Base-by-base conservation (phyloP, 37 sponge, comb jelly and placozoan genomes). In the Petrosia ficiformis region DNA sequence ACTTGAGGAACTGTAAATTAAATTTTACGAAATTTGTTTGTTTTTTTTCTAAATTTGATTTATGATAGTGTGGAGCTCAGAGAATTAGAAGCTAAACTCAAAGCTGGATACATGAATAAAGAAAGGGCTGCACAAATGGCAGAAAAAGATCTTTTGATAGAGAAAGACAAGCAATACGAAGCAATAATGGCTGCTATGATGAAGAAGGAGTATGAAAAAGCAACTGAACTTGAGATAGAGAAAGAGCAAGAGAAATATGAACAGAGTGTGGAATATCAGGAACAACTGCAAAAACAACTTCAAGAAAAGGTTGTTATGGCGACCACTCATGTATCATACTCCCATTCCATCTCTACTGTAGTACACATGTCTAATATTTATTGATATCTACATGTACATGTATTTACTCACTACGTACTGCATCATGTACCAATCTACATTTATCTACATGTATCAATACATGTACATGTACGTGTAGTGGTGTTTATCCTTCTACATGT, bases 41-140 rank as follows among this genome's bases (percentile, higher is more conserved):
- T n/a, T n/a, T n/a, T n/a, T n/a, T n/a, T n/a, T n/a, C n/a, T n/a
- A n/a, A n/a, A n/a, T n/a, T n/a, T n/a, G n/a, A n/a, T 31, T 57
- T n/a, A 4, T 29, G 76, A 65, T 37, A 95, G 96, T 54, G 37
- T 65, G 22, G 99, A 98, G 71, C 60, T 98, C 11, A 73, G 96
- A 39, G 99, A 98, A 59, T 70, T 98, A 52, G 96, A 98, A 57
- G 86, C 87, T 37, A 98, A 92, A 61, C 86, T 98, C 38, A 86
- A 72, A 54, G 96, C 96, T 52, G 99, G 89, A 24, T 98, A 98
- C 79, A 87, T 95, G 86, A 98, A 95, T 74, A 92, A 87, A 68
- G 99, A 98, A 75, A 88, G 99, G 56, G 99, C 96, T 24, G 99
- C 93, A 14, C 99, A 98, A 48, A 68, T 98, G 56, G 90, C 93